Conservation (phyloP, 2,888 invertebrate species). For the Pachycephus smyrnensis region DNA sequence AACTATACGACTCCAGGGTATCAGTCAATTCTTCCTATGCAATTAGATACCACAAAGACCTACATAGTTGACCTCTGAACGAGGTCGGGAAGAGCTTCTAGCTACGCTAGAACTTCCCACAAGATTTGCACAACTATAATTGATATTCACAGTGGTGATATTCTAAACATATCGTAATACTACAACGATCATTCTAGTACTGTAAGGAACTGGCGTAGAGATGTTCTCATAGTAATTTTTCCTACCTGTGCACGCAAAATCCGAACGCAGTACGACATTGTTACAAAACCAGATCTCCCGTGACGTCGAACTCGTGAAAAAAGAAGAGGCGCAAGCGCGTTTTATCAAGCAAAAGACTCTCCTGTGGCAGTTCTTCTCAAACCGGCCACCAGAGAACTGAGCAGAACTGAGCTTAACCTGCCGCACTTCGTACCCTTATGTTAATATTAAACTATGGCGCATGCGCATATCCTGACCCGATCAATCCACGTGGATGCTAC, state of each 20-base stretch:
- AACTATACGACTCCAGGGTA: neutral
- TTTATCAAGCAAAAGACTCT: slow-evolving; percentile 24
- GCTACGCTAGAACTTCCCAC: neutral
- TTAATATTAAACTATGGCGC: slow-evolving; percentile 50
- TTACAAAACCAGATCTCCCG: slow-evolving; percentile 47
- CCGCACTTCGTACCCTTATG: slow-evolving; percentile 33
- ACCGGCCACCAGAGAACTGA: slow-evolving; percentile 67
- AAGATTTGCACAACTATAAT: neutral
- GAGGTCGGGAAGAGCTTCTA: slow-evolving; percentile 25
- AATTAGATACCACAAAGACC: slow-evolving; percentile 3
- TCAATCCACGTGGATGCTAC: neutral
- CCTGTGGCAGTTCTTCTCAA: slow-evolving; percentile 65
- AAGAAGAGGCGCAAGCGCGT: slow-evolving; percentile 31
- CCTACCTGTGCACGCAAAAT: slow-evolving; percentile 83
- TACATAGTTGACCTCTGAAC: slow-evolving; percentile 32
- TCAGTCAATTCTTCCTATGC: neutral
- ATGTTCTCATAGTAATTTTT: slow-evolving; percentile 11
- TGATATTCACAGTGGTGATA: neutral
- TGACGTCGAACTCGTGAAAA: slow-evolving; percentile 38
- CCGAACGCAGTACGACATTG: slow-evolving; percentile 83
- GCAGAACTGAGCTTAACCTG: slow-evolving; percentile 31
- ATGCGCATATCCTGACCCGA: slow-evolving; percentile 39
- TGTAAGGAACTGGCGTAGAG: neutral
- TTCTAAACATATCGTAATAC: neutral
- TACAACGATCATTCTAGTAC: neutral